Evolutionary conservation across 2,888 invertebrate species (phyloP).

Genomic region (Lottia scabra): DNA sequence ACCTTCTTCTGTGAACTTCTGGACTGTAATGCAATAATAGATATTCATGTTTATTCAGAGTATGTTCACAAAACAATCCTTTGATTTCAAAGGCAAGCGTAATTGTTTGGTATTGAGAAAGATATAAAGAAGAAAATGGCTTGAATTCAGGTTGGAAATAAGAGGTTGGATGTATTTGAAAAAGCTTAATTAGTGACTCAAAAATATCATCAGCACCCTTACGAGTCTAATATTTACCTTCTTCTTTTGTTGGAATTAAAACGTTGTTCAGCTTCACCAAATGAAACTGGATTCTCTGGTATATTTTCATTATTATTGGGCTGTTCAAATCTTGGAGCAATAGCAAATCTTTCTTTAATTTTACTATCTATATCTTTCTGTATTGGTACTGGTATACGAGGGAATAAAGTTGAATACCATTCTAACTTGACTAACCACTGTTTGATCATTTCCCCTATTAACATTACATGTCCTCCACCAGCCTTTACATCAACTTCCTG

Average conservation of each 20-base stretch:
- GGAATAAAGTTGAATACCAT: constrained; percentile 99
- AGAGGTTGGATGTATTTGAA: no score
- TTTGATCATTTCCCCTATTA: constrained; percentile 90
- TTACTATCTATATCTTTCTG: constrained; percentile 77
- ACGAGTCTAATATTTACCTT: not conserved
- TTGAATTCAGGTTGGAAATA: no score
- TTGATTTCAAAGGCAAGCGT: no score
- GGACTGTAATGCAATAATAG: no score
- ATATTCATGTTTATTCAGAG: no score
- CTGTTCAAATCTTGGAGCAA: not conserved
- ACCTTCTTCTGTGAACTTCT: no score
- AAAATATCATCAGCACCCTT: no score
- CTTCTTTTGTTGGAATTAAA: constrained; percentile 37
- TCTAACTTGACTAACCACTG: constrained; percentile 96
- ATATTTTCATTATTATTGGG: constrained; percentile 36
- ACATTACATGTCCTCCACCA: constrained; percentile 93
- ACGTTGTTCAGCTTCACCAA: constrained; percentile 55
- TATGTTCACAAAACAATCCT: no score
- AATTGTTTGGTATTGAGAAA: no score
- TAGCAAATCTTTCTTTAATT: not conserved
- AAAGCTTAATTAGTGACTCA: no score
- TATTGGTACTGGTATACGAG: constrained; percentile 97
- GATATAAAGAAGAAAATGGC: no score
- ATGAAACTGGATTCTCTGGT: constrained; percentile 56
- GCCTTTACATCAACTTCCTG: constrained; percentile 96